These are phyloP conservation scores for Candoia aspera DNA, from an alignment of 2,113 vertebrate species.

Conservation along the genomic window DNA sequence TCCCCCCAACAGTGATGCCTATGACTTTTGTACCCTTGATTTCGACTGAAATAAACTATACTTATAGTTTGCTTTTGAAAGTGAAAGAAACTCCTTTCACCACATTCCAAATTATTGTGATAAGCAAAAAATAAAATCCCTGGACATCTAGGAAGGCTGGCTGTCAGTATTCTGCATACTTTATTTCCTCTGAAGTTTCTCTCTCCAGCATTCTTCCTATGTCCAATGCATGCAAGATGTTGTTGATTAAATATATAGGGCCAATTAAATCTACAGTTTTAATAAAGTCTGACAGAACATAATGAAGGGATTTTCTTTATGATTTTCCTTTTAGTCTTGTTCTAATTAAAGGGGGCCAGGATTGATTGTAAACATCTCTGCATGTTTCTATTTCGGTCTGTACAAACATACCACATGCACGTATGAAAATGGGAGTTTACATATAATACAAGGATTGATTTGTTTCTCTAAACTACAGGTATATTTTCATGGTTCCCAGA, in stretches of 20 bases:
- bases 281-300: neutral
- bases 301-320: neutral
- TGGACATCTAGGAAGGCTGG: neutral
- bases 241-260: neutral
- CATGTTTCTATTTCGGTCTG: neutral
- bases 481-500: too few species aligned
- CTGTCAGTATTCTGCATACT: neutral
- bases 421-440: neutral
- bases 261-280: neutral
- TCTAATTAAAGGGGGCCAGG: neutral
- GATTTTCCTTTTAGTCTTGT: neutral
- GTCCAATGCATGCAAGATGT: neutral
- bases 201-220: neutral
- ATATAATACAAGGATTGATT: neutral
- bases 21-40: neutral
- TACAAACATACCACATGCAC: neutral
- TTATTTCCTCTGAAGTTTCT: neutral
- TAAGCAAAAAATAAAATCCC: slow-evolving; percentile 23
- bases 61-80: neutral
- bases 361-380: neutral
- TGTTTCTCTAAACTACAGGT: neutral
- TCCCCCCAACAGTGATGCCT: neutral
- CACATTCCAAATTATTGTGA: neutral
- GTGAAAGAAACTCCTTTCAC: neutral
- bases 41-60: slow-evolving; percentile 1